A percentile compares a stretch with the other conserved stretches of the same genome.
These are phyloP conservation scores for Pollenia angustigena DNA, from an alignment of 2,888 invertebrate genomes.

Conservation along the genomic window DNA sequence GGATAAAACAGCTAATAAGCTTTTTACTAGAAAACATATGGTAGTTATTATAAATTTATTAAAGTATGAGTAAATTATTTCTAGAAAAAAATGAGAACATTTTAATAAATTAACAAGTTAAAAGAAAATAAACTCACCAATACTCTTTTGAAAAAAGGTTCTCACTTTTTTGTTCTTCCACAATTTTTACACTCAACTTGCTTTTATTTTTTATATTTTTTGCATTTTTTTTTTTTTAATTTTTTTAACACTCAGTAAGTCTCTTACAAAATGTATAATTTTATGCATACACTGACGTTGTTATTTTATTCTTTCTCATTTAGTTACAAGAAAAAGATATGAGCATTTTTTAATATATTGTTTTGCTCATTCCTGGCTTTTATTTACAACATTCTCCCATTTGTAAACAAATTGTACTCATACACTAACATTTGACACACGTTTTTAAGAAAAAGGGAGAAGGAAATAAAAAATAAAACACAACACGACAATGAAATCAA, in stretches of 20 bases:
- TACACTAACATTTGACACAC: constrained; percentile 41
- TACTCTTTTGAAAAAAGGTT: constrained; percentile 9
- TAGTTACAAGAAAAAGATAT: constrained; percentile 29
- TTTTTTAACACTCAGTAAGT: constrained; percentile 53
- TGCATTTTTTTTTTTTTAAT: background rate
- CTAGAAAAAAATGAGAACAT: constrained; percentile 6
- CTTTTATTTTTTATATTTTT: background rate
- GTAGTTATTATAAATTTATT: constrained; percentile 27
- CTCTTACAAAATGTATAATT: constrained; percentile 38
- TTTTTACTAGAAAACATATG: constrained; percentile 54
- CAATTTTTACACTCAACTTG: constrained; percentile 62
- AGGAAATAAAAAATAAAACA: constrained; percentile 37
- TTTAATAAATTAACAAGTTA: constrained; percentile 6
- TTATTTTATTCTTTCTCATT: constrained; percentile 33
- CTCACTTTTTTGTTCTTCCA: constrained; percentile 47
- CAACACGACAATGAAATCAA: constrained; percentile 56
- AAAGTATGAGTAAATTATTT: constrained; percentile 20
- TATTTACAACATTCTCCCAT: constrained; percentile 55
- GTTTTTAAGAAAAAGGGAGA: constrained; percentile 19
- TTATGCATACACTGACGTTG: constrained; percentile 42
- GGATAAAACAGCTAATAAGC: constrained; percentile 28
- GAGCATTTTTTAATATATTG: constrained; percentile 11
- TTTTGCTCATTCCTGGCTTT: constrained; percentile 24
- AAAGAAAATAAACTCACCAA: constrained; percentile 63
- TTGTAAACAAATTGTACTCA: constrained; percentile 47